Evolutionary conservation across 2,797 vertebrate species (phyloP), one percentile per base, ranked within the genome.

Genomic region (Psittacula derbiana): DNA sequence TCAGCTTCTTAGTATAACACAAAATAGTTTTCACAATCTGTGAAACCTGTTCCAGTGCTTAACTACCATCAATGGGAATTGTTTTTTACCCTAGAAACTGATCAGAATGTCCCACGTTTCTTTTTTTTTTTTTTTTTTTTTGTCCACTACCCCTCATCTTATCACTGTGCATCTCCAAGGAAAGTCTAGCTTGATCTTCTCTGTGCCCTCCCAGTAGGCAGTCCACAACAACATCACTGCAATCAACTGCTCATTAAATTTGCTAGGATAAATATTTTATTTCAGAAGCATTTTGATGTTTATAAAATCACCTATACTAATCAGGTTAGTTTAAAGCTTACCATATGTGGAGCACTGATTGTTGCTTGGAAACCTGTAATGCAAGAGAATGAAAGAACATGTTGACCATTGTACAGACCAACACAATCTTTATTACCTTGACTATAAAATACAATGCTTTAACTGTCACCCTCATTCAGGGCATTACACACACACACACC

Each of bases 341-440:
- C 99, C 99, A 99, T 99, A 96, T 99, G 99, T 91, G 99, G 99
- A 91, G 99, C 99, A 95, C 99, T 99, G 98, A 99, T 99, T 97
- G 99, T 99, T 96, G 99, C 99, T 98, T 99, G 99, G 97, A 98
- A 99, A 95, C 99, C 99, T 99, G 97, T 50, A 82, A 97, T 96
- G 95, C 33, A 95, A 98, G 96, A 88, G 95, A 93, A 97, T 67
- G 97, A 85, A 97, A 76, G 38, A 78, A 82, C 6, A 66, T 44
- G 62, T 44, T 94, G 67, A 74, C 27, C 31, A 4, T 4, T 72
- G 64, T 13, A 87, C 61, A 90, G 60, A 84, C 13, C 41, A 65
- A 66, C 24, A 47, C 2, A 12, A 30, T 47, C 47, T 72, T 79
- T 78, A 62, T 53, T 28, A 78, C 12, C 12, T 55, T 40, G 31